Evolutionary conservation across 2,888 invertebrate species (phyloP).

Genomic region (Selenia dentaria): DNA sequence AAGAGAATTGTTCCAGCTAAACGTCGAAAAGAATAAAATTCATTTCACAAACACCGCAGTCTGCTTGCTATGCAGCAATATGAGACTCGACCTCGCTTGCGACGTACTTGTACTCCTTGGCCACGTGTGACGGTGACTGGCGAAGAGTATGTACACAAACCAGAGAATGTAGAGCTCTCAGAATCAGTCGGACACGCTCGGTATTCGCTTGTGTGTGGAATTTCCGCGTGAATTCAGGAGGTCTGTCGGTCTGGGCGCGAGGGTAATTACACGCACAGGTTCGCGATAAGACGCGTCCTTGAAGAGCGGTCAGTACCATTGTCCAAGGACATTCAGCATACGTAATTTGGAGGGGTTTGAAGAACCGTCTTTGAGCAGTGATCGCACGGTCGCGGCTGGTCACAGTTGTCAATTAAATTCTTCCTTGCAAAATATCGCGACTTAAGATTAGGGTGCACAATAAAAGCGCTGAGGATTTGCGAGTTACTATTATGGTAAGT

Average conservation of each 20-base stretch:
- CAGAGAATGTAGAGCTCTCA: slow-evolving; percentile 43
- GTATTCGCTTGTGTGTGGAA: slow-evolving; percentile 40
- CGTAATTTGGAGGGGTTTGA: slow-evolving; percentile 68
- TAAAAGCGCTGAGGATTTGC: slow-evolving; percentile 69
- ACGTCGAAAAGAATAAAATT: slow-evolving; percentile 58
- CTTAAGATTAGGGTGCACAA: slow-evolving; percentile 67
- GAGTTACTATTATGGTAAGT: slow-evolving; percentile 72
- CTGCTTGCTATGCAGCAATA: slow-evolving; percentile 77
- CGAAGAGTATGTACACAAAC: slow-evolving; percentile 41
- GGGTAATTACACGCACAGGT: slow-evolving; percentile 67
- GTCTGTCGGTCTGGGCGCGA: slow-evolving; percentile 45
- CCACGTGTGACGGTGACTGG: slow-evolving; percentile 53
- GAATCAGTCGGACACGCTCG: slow-evolving; percentile 30
- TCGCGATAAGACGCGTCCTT: slow-evolving; percentile 70
- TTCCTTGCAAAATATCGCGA: slow-evolving; percentile 62
- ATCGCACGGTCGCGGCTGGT: slow-evolving; percentile 50
- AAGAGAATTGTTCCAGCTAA: slow-evolving; percentile 27
- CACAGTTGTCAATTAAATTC: slow-evolving; percentile 44
- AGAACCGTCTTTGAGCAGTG: slow-evolving; percentile 53
- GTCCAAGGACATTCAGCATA: slow-evolving; percentile 64
- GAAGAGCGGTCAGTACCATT: slow-evolving; percentile 67
- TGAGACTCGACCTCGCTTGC: slow-evolving; percentile 72
- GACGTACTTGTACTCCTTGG: slow-evolving; percentile 46
- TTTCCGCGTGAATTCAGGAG: slow-evolving; percentile 42
- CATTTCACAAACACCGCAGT: slow-evolving; percentile 79